These are phyloP conservation scores for Chromis chromis DNA, from an alignment of 2,797 vertebrate genomes.

Conservation along the genomic window DNA sequence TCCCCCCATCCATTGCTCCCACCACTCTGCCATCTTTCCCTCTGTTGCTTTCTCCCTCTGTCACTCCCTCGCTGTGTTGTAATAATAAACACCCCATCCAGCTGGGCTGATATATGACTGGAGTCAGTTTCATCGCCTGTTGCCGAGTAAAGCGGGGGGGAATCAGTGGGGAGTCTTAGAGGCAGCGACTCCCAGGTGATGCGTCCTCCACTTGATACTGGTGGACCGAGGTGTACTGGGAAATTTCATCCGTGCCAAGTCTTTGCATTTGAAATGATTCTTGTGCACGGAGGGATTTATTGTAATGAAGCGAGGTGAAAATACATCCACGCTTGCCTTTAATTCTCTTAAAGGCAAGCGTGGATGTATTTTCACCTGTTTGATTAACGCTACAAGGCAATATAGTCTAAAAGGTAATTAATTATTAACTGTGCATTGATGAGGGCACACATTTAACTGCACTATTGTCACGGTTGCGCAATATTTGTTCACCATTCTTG, in stretches of 20 bases:
- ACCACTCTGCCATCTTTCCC: conserved; percentile 60
- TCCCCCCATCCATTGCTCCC: conserved; percentile 46
- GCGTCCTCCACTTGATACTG: conserved; percentile 35
- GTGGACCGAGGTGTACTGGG: conserved; percentile 32
- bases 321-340: neutral
- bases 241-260: conserved; percentile 32
- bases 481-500: neutral
- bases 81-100: conserved; percentile 80
- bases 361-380: no score
- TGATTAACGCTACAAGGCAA: conserved; percentile 16
- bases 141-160: conserved; percentile 70
- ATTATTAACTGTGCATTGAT: neutral
- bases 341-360: no score
- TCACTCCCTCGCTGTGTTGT: conserved; percentile 74
- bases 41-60: conserved; percentile 73
- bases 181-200: conserved; percentile 69
- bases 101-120: conserved; percentile 75
- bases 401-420: neutral
- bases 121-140: conserved; percentile 79
- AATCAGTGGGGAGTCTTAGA: conserved; percentile 62
- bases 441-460: neutral
- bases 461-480: neutral
- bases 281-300: conserved; percentile 9
- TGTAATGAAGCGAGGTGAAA: neutral
- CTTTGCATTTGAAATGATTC: conserved; percentile 43